Evolutionary conservation across 2,113 vertebrate genomes (phyloP).

Genomic region (Lamprotornis superbus): DNA sequence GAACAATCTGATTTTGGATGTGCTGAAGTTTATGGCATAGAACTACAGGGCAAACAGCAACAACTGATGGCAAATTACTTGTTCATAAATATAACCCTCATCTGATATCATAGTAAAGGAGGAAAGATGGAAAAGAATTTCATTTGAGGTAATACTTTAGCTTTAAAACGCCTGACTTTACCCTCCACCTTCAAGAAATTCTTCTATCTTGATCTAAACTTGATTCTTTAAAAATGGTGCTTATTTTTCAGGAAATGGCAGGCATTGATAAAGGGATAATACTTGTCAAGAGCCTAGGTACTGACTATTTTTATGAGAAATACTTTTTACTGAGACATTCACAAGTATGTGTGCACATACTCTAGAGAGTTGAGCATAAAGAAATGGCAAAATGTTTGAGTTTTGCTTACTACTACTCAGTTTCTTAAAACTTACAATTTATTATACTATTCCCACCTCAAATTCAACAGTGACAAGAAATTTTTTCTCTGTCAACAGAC

Average conservation of each 20-base stretch:
- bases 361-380: neutral
- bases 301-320: neutral
- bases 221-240: neutral
- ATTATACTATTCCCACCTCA: neutral
- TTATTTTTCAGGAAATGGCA: neutral
- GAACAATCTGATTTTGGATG: neutral
- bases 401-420: neutral
- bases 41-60: neutral
- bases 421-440: neutral
- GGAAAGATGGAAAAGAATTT: neutral
- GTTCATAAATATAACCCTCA: neutral
- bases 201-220: neutral
- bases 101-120: neutral
- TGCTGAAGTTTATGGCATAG: neutral
- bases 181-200: neutral
- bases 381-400: neutral
- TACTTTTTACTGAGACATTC: neutral
- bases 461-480: neutral
- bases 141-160: accelerated
- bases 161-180: neutral
- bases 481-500: neutral
- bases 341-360: neutral
- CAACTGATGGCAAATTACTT: neutral
- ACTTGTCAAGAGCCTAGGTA: neutral
- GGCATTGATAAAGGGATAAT: neutral